Conservation (phyloP, 1,140 invertebrate species). For the Fragariocoptes setiger region DNA sequence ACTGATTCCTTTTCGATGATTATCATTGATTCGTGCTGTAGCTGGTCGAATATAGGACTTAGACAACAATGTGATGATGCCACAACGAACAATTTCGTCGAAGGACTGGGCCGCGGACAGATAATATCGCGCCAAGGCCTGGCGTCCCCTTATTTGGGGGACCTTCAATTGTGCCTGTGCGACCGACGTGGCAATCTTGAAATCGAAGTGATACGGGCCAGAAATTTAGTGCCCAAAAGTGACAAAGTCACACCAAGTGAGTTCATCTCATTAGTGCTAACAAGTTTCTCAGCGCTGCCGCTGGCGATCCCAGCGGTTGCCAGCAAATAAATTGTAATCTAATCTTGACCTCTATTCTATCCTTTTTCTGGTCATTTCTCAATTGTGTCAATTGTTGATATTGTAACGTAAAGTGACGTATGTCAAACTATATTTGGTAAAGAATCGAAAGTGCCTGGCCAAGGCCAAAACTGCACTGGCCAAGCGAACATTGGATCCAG, state of each 20-base stretch:
- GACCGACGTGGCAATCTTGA: slow-evolving; percentile 70
- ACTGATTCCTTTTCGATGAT: too few species aligned
- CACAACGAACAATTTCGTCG: slow-evolving; percentile 36
- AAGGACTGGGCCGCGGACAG: slow-evolving; percentile 75
- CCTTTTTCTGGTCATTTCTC: not conserved
- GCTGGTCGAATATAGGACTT: too few species aligned
- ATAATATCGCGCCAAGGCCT: slow-evolving; percentile 80
- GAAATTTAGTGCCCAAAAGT: slow-evolving; percentile 51
- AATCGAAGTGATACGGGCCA: slow-evolving; percentile 74
- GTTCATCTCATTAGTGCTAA: slow-evolving; percentile 7
- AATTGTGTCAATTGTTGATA: slow-evolving; percentile 2
- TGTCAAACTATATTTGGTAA: slow-evolving; percentile 87
- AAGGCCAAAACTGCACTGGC: slow-evolving; percentile 77
- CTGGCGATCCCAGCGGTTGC: too few species aligned
- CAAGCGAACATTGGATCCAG: slow-evolving; percentile 60
- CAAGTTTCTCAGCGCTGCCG: too few species aligned
- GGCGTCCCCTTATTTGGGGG: slow-evolving; percentile 65
- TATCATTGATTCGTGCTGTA: too few species aligned
- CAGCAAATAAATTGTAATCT: too few species aligned
- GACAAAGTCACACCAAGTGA: slow-evolving; percentile 56
- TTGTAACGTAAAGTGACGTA: slow-evolving; percentile 44
- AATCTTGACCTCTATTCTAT: too few species aligned
- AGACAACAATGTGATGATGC: too few species aligned
- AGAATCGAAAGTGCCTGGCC: slow-evolving; percentile 67
- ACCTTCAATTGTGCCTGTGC: slow-evolving; percentile 69